Percentiles rank a stretch among this genome's conserved stretches.
These are phyloP conservation scores for Andrena trimmerana DNA, from an alignment of 2,888 invertebrate genomes.

Conservation along the genomic window DNA sequence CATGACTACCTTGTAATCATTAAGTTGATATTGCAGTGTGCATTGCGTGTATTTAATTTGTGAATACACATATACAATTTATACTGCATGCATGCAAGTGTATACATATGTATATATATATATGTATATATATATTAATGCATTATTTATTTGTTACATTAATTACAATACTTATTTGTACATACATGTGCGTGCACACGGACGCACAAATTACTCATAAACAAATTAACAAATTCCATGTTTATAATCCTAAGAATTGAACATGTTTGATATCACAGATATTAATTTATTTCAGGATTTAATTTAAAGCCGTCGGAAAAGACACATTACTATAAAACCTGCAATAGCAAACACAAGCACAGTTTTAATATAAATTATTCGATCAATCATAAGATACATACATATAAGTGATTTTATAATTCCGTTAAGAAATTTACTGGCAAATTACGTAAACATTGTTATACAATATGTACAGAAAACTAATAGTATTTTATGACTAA, in stretches of 20 bases:
- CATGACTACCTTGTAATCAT: constrained; percentile 34
- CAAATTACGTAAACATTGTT: constrained; percentile 29
- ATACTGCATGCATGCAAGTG: constrained; percentile 62
- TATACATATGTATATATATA: constrained; percentile 19
- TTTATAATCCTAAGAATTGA: constrained; percentile 41
- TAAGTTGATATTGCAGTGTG: constrained; percentile 42
- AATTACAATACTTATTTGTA: constrained; percentile 56
- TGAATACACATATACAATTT: constrained; percentile 54
- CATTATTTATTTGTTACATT: constrained; percentile 48
- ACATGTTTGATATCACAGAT: constrained; percentile 36
- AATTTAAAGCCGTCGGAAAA: constrained; percentile 22
- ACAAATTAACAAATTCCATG: constrained; percentile 53
- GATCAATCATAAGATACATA: constrained; percentile 20
- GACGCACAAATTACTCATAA: constrained; percentile 55
- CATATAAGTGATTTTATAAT: constrained; percentile 11
- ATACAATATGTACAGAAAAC: constrained; percentile 34
- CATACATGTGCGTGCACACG: constrained; percentile 30
- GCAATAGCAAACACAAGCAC: constrained; percentile 30
- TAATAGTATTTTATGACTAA: constrained; percentile 24
- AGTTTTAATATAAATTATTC: constrained; percentile 4
- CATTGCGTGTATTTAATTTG: constrained; percentile 38
- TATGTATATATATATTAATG: constrained; percentile 52
- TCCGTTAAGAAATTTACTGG: constrained; percentile 26
- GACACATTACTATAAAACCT: constrained; percentile 28
- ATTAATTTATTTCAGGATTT: constrained; percentile 18